Base-by-base conservation (phyloP, 2,888 invertebrate species). In the Margaritifera margaritifera region DNA sequence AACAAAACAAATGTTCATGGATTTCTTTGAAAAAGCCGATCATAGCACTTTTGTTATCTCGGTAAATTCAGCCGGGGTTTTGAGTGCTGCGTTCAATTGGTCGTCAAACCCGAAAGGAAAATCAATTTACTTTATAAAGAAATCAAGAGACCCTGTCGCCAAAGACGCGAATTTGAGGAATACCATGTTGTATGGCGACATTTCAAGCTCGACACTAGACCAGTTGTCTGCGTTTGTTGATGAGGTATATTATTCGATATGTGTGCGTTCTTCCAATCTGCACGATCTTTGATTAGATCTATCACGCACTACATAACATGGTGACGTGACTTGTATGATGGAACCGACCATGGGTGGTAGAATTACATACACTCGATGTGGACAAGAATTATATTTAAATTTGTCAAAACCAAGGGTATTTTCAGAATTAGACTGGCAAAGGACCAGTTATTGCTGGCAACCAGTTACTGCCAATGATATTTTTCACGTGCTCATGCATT, bases 211-310 rank as follows among this genome's bases (percentile, higher is more conserved):
- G 83, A 93, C 97, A 22, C 94, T 98, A 72, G 97, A 98, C 87
- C 95, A 97, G 88, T 89, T 98, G 74, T 96, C 97, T 6, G 93
- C 95, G 0, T 91, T 97, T 80, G 95, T 97, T 18, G 97, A 97
- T 86, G 96, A 97, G 91, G 95, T 93, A 87, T 84, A 84, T 60
- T 27, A 22, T n/a, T n/a, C n/a, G n/a, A 42, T 42, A 2, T 20
- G 4, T 20, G 4, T 31, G 6, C 6, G 31, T 31, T 31, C 6
- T 6, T 31, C 6, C 5, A 31, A 31, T 31, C 6, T 27, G 27
- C 4, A 4, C 27, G 27, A 4, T 31, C 8, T 31, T n/a, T n/a
- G n/a, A n/a, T n/a, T n/a, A n/a, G n/a, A n/a, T n/a, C n/a, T n/a
- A n/a, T n/a, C n/a, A n/a, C n/a, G n/a, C n/a, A n/a, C n/a, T n/a